Conservation (phyloP, 1,140 invertebrate species). For the Tribolium castaneum region DNA sequence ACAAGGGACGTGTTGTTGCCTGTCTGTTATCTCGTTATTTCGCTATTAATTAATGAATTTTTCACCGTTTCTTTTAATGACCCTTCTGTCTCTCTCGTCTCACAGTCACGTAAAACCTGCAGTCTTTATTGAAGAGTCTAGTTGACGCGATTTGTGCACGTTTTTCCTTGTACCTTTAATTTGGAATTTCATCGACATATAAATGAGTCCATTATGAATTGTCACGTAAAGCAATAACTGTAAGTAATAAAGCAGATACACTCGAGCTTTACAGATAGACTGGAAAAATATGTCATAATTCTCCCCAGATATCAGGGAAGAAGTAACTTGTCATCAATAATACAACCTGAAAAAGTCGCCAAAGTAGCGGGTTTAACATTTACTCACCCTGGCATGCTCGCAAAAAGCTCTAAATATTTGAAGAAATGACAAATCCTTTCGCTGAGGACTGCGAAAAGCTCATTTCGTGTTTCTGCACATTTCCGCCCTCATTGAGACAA, state of each 20-base stretch:
- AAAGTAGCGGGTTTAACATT: neutral
- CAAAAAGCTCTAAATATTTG: constrained; percentile 17
- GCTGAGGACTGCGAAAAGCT: constrained; percentile 5
- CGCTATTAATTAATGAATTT: neutral
- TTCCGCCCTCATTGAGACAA: neutral
- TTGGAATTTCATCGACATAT: constrained; percentile 42
- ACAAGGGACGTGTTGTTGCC: too few species aligned
- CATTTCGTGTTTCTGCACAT: constrained; percentile 15
- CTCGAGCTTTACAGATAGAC: constrained; percentile 5
- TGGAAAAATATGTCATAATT: constrained; percentile 3
- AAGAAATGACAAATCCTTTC: neutral
- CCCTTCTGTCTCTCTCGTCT: neutral
- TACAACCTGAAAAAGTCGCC: neutral
- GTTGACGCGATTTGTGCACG: neutral
- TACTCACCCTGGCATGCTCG: neutral
- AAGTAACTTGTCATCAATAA: constrained; percentile 15
- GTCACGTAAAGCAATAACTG: constrained; percentile 43
- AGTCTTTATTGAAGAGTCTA: neutral
- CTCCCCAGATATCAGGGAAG: neutral
- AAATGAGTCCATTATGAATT: constrained; percentile 54
- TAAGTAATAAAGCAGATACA: constrained; percentile 40
- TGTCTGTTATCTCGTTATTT: too few species aligned
- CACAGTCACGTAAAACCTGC: neutral
- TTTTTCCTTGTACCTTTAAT: constrained; percentile 29
- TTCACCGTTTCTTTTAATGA: neutral